These are phyloP conservation scores for Euglossa dilemma DNA, from an alignment of 1,140 invertebrate species.

Conservation along the genomic window DNA sequence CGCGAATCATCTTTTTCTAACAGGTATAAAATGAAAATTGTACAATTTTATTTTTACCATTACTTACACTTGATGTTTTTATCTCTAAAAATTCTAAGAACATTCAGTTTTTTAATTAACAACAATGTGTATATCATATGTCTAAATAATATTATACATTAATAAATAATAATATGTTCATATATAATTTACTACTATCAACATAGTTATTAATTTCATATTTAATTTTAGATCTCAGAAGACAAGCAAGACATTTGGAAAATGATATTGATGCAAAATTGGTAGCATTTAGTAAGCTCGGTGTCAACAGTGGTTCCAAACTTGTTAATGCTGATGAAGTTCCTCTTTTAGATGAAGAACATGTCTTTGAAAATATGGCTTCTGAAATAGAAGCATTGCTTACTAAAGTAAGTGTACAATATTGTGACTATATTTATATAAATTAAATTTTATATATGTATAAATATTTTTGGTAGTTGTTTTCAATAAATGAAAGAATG, in stretches of 20 bases:
- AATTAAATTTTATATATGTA: constrained; percentile 10
- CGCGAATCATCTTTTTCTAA: not conserved
- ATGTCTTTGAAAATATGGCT: constrained; percentile 96
- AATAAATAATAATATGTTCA: not conserved
- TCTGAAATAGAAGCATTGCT: constrained; percentile 95
- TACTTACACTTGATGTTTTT: not conserved
- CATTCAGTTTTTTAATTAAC: not conserved
- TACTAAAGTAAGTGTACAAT: constrained; percentile 85
- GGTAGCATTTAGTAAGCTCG: constrained; percentile 97
- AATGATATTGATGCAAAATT: constrained; percentile 98
- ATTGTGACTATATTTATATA: not conserved
- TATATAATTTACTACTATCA: too few species aligned
- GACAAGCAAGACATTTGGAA: constrained; percentile 95
- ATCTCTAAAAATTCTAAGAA: not conserved
- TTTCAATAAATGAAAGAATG: constrained; percentile 94
- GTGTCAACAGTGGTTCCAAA: constrained; percentile 85
- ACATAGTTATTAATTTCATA: not conserved
- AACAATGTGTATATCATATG: not conserved
- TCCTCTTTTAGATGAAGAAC: constrained; percentile 92
- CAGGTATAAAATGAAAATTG: too few species aligned
- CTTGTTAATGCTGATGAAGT: constrained; percentile 86
- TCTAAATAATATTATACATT: not conserved
- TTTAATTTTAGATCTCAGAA: constrained; percentile 90
- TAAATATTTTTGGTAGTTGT: constrained; percentile 86
- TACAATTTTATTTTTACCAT: not conserved